Evolutionary conservation across 2,888 invertebrate genomes (phyloP).

Genomic region (Argyresthia goedartella): DNA sequence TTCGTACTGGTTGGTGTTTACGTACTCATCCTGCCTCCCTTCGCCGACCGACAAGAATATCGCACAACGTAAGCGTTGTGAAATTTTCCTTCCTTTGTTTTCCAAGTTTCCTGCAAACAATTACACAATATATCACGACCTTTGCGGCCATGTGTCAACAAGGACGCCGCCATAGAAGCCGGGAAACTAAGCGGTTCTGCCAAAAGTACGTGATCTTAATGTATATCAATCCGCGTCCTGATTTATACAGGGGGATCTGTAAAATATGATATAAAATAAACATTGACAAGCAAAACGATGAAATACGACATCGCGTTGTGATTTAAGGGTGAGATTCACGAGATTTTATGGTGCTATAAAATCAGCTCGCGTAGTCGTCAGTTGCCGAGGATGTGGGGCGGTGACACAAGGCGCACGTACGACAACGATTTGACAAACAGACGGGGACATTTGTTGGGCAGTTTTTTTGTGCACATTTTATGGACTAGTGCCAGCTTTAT

Average conservation of each 20-base stretch:
- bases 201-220: slow-evolving; percentile 68
- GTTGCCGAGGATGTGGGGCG: slow-evolving; percentile 18
- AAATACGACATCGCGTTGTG: slow-evolving; percentile 65
- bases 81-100: not conserved
- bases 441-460: slow-evolving; percentile 61
- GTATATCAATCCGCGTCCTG: slow-evolving; percentile 63
- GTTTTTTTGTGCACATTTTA: slow-evolving; percentile 51
- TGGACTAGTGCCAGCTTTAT: slow-evolving; percentile 65
- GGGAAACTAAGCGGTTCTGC: slow-evolving; percentile 57
- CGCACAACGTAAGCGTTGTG: too few relatives aligned
- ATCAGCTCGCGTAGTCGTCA: slow-evolving; percentile 48
- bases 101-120: slow-evolving; percentile 15
- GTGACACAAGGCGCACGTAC: slow-evolving; percentile 41
- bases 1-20: too few relatives aligned
- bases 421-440: slow-evolving; percentile 68
- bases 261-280: slow-evolving; percentile 72
- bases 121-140: slow-evolving; percentile 19
- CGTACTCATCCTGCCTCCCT: too few relatives aligned
- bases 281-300: slow-evolving; percentile 70
- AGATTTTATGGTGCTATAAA: slow-evolving; percentile 69
- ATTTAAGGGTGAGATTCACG: slow-evolving; percentile 68
- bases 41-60: too few relatives aligned
- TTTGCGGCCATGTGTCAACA: slow-evolving; percentile 42
- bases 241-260: slow-evolving; percentile 65
- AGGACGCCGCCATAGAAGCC: slow-evolving; percentile 18